Evolutionary conservation across 2,888 invertebrate species (phyloP).

Genomic region (Heliconius ismenius): DNA sequence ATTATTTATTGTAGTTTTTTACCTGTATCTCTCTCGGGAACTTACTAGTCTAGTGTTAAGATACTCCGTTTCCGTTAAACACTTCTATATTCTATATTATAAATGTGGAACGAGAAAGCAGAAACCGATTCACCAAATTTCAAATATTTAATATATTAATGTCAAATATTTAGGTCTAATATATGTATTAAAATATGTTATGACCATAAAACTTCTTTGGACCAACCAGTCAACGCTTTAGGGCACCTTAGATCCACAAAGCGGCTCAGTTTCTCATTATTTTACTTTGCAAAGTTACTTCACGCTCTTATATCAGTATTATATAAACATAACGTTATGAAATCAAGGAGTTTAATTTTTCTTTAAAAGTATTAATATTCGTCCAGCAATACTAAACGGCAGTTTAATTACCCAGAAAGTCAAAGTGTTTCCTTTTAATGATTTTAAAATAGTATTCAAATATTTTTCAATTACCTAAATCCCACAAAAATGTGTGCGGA

Average conservation of each 20-base stretch:
- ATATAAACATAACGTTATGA: neutral
- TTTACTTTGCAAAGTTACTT: slow-evolving; percentile 5
- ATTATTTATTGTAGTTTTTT: too few species aligned
- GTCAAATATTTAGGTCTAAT: too few species aligned
- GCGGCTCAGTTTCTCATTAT: neutral
- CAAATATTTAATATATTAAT: too few species aligned
- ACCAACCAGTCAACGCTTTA: neutral
- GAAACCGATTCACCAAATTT: too few species aligned
- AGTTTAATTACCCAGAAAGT: neutral
- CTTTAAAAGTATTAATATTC: neutral
- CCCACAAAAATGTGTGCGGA: too few species aligned
- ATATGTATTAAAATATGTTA: neutral
- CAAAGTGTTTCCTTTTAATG: neutral
- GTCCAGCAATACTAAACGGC: neutral
- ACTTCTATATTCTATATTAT: too few species aligned
- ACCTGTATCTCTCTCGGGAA: too few species aligned
- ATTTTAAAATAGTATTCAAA: too few species aligned
- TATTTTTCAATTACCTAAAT: too few species aligned
- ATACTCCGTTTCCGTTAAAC: too few species aligned
- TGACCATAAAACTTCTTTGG: neutral
- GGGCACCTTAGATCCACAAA: slow-evolving; percentile 7
- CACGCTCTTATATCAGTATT: neutral
- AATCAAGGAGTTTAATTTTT: neutral
- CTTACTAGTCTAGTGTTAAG: too few species aligned
- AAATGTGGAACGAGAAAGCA: too few species aligned